A percentile compares a stretch with the other conserved stretches of the same genome.
These are phyloP conservation scores for Perccottus glenii DNA, from an alignment of 2,113 vertebrate species.

Conservation along the genomic window DNA sequence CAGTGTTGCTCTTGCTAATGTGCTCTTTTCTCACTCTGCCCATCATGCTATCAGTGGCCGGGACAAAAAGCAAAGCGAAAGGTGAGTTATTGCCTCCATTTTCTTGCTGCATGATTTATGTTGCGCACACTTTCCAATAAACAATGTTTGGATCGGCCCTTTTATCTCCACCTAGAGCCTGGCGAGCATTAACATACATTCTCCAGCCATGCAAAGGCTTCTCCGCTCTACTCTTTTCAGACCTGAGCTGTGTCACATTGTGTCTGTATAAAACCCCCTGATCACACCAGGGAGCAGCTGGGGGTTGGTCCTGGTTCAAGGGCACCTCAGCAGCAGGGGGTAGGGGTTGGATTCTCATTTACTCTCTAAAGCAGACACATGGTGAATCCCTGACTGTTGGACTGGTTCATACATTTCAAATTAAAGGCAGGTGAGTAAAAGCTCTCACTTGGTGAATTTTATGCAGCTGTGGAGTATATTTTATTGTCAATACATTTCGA, in stretches of 20 bases:
- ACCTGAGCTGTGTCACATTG: conserved; percentile 39
- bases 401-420: neutral
- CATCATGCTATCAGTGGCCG: conserved; percentile 79
- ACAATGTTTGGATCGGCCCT: conserved; percentile 68
- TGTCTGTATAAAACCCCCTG: conserved; percentile 41
- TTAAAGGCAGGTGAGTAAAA: no score
- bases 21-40: conserved; percentile 59
- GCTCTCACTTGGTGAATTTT: no score
- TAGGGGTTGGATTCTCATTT: conserved; percentile 35
- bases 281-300: conserved; percentile 56
- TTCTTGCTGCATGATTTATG: conserved; percentile 79
- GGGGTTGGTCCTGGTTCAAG: conserved; percentile 61
- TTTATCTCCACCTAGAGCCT: conserved; percentile 69
- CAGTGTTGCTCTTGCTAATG: conserved; percentile 66
- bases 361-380: conserved; percentile 14
- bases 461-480: no score
- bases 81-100: conserved; percentile 82
- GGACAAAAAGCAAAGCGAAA: conserved; percentile 83
- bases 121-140: conserved; percentile 73
- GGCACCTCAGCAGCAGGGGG: conserved; percentile 47
- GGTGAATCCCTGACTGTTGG: conserved; percentile 9
- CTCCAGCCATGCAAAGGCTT: conserved; percentile 33
- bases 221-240: conserved; percentile 18
- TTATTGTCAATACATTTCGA: no score
- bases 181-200: conserved; percentile 72